Conservation (phyloP, 2,113 vertebrate genomes). For the Podarcis raffonei region DNA sequence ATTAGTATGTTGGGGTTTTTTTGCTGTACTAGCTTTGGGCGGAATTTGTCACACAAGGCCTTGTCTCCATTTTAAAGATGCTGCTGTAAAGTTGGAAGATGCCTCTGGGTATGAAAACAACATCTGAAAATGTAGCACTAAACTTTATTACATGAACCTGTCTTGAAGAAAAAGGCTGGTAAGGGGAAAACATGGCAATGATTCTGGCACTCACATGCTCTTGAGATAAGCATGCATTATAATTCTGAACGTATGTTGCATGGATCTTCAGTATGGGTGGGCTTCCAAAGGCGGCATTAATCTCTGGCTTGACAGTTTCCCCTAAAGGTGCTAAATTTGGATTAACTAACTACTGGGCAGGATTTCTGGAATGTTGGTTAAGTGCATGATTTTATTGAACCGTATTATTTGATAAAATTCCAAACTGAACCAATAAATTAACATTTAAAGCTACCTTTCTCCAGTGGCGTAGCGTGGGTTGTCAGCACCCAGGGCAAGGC, state of each 20-base stretch:
- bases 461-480: too few relatives aligned
- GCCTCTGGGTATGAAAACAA: background rate
- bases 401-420: slow-evolving; percentile 1
- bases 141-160: background rate
- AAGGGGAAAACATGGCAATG: background rate
- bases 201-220: background rate
- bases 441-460: slow-evolving; percentile 1
- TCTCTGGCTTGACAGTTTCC: background rate
- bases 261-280: background rate
- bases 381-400: background rate
- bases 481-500: too few relatives aligned
- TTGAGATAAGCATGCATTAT: background rate
- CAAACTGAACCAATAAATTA: slow-evolving; percentile 22
- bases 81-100: background rate
- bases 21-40: slow-evolving; percentile 41
- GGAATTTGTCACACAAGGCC: background rate
- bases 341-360: background rate
- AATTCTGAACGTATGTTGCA: background rate
- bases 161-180: background rate
- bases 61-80: background rate
- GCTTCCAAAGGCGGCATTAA: background rate
- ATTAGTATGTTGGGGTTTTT: slow-evolving; percentile 46
- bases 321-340: background rate
- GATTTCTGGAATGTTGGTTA: slow-evolving; percentile 12
- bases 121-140: background rate